Percentiles rank a stretch among this genome's conserved stretches.
Evolutionary conservation across 2,888 invertebrate genomes (phyloP).

Genomic region (Lagria hirta): DNA sequence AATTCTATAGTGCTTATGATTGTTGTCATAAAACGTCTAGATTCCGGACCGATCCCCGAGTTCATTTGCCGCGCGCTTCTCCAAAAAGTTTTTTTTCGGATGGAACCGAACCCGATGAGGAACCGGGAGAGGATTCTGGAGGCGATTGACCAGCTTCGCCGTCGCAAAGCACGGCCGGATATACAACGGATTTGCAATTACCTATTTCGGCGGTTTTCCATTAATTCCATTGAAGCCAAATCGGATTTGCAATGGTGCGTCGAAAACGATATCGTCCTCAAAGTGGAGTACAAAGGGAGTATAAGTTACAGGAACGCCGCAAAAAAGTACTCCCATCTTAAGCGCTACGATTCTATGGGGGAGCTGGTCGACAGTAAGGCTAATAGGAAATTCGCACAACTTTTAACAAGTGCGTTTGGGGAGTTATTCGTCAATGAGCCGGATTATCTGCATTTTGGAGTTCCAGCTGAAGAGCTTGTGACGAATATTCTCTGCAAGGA

Average conservation of each 20-base stretch:
- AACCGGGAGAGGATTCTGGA: slow-evolving; percentile 77
- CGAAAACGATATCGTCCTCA: slow-evolving; percentile 72
- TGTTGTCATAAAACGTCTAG: no score
- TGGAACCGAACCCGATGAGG: no score
- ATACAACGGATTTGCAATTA: slow-evolving; percentile 80
- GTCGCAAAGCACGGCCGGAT: slow-evolving; percentile 83
- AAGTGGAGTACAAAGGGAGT: slow-evolving; percentile 85
- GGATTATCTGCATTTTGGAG: slow-evolving; percentile 70
- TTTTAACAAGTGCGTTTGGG: slow-evolving; percentile 70
- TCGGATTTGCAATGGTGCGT: slow-evolving; percentile 74
- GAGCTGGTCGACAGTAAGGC: slow-evolving; percentile 33
- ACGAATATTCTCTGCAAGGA: slow-evolving; percentile 67
- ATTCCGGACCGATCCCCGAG: no score
- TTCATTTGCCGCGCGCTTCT: no score
- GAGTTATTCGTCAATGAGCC: slow-evolving; percentile 72
- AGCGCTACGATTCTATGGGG: slow-evolving; percentile 36
- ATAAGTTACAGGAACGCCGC: slow-evolving; percentile 83
- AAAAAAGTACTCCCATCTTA: slow-evolving; percentile 62
- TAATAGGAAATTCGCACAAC: slow-evolving; percentile 49
- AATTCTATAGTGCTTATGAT: no score
- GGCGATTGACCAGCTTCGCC: slow-evolving; percentile 81
- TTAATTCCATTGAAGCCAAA: slow-evolving; percentile 68
- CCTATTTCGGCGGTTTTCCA: slow-evolving; percentile 72
- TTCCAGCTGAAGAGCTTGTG: slow-evolving; percentile 68
- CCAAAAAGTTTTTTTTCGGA: no score